A percentile compares a stretch with the other conserved stretches of the same genome.
These are phyloP conservation scores for Melospiza georgiana DNA, from an alignment of 2,113 vertebrate genomes.

Conservation along the genomic window DNA sequence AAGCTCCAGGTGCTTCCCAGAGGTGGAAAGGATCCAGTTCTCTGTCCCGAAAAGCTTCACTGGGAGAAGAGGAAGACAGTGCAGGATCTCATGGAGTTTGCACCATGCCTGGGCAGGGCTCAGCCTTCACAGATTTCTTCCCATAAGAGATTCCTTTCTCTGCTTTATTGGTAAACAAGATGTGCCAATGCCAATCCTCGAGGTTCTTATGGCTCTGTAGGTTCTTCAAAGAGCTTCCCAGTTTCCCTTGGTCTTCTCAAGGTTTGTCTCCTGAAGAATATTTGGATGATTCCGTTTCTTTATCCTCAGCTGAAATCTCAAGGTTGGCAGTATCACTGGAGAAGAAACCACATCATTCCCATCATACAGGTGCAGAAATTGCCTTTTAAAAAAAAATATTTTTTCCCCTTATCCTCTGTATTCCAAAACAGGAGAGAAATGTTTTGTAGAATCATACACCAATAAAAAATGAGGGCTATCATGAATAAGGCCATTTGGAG, in stretches of 20 bases:
- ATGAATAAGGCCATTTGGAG: neutral
- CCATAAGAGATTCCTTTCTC: neutral
- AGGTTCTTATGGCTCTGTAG: neutral
- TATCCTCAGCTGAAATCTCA: constrained; percentile 73
- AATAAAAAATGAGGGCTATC: neutral
- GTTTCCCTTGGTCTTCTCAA: constrained; percentile 29
- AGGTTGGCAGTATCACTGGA: neutral
- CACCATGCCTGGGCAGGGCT: constrained; percentile 76
- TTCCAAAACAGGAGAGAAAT: neutral
- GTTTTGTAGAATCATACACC: neutral
- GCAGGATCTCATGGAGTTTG: constrained; percentile 91
- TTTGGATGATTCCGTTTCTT: constrained; percentile 69
- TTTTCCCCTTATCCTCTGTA: neutral
- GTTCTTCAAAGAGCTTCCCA: neutral
- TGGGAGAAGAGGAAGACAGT: constrained; percentile 81
- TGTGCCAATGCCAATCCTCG: neutral
- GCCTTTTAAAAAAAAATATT: too few species aligned
- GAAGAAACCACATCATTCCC: neutral
- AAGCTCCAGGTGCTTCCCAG: constrained; percentile 93
- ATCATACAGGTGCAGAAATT: neutral
- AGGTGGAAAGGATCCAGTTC: constrained; percentile 89
- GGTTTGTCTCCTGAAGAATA: constrained; percentile 20
- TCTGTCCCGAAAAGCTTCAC: constrained; percentile 74
- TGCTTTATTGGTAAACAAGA: neutral
- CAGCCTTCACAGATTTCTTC: neutral